phyloP scores from a whole-genome alignment of 2,113 vertebrate genomes.

The Accipiter virgatus region DNA sequence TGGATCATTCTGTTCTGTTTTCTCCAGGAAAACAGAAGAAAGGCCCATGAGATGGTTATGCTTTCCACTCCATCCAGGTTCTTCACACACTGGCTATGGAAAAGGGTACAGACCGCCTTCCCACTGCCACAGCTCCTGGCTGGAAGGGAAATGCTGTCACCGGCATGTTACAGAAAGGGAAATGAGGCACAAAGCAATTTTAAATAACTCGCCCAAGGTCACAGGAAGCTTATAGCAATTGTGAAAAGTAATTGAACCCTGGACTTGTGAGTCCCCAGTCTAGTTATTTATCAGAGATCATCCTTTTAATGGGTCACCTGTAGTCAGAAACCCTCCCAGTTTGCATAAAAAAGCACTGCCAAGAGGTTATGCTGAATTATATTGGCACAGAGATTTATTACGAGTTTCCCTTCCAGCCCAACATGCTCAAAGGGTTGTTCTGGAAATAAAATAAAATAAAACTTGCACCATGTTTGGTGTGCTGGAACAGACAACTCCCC shows the following conservation, averaged over 20 bases:
- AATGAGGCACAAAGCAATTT: conserved; percentile 13
- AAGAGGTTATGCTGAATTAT: background rate
- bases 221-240: conserved; percentile 30
- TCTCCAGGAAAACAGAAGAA: background rate
- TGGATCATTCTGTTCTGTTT: background rate
- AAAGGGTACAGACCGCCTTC: background rate
- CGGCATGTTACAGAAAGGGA: background rate
- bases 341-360: background rate
- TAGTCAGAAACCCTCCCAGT: background rate
- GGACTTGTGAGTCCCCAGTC: background rate
- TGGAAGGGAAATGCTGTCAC: conserved; percentile 41
- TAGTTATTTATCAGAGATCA: background rate
- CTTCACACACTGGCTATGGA: background rate
- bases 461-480: background rate
- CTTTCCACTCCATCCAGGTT: background rate
- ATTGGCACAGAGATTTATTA: background rate
- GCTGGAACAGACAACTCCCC: background rate
- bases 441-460: conserved; percentile 6
- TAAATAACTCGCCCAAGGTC: background rate
- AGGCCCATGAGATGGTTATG: background rate
- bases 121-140: background rate
- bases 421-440: background rate
- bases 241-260: conserved; percentile 1
- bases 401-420: background rate
- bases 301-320: background rate